Evolutionary conservation across 2,113 vertebrate species (phyloP).

Genomic region (Microcebus lehilahytsara): DNA sequence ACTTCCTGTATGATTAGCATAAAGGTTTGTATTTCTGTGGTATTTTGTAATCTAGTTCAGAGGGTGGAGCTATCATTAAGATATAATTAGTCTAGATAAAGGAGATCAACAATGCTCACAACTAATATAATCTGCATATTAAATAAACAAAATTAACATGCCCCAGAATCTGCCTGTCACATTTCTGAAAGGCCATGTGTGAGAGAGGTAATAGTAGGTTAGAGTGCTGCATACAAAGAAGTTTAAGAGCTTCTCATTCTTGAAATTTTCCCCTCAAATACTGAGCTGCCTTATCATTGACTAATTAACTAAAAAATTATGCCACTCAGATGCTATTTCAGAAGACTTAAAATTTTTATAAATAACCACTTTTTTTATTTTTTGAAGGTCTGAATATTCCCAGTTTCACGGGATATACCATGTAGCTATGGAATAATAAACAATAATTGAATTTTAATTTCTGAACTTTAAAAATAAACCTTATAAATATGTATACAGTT

Average conservation of each 20-base stretch:
- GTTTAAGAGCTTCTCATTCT: constrained; percentile 13
- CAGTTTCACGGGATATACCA: background rate
- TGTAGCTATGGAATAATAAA: background rate
- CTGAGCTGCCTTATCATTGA: constrained; percentile 1
- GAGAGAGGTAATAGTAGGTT: constrained; percentile 45
- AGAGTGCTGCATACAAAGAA: background rate
- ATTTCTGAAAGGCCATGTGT: constrained; percentile 24
- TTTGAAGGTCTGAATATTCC: background rate
- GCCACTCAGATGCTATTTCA: background rate
- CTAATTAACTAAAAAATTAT: background rate
- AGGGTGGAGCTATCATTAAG: constrained; percentile 65
- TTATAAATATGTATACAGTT: background rate
- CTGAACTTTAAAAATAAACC: background rate
- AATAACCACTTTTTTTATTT: background rate
- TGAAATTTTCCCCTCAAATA: constrained; percentile 26
- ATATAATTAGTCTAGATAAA: constrained; percentile 65
- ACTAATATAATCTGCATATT: constrained; percentile 65
- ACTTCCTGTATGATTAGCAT: background rate
- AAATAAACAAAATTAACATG: constrained; percentile 78
- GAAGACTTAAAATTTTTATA: background rate
- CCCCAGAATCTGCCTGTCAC: constrained; percentile 67
- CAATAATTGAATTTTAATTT: background rate
- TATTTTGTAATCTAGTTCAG: constrained; percentile 62
- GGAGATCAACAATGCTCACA: constrained; percentile 49
- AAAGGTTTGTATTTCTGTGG: constrained; percentile 29